Percentiles rank a stretch among this genome's conserved stretches.
Evolutionary conservation across 2,797 vertebrate species (phyloP).

Genomic region (Microctenopoma lineatum): DNA sequence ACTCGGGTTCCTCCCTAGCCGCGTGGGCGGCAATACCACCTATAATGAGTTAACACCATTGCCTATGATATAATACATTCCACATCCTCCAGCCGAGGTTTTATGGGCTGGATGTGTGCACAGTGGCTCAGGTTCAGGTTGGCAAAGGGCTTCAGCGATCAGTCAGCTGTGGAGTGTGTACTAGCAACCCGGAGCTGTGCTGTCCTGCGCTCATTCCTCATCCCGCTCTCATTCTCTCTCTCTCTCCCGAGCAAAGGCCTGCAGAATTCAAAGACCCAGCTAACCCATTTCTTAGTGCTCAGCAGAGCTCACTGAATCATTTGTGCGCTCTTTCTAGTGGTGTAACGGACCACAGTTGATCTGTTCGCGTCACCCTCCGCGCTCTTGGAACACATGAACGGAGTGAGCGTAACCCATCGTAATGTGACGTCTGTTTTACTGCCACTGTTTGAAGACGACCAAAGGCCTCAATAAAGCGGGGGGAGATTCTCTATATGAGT

Average conservation of each 20-base stretch:
- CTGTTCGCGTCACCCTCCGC: too few relatives aligned
- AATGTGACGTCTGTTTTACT: too few relatives aligned
- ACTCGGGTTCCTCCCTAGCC: conserved; percentile 44
- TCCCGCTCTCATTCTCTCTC: conserved; percentile 68
- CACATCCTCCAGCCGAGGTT: conserved; percentile 62
- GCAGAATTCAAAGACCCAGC: conserved; percentile 41
- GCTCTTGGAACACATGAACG: too few relatives aligned
- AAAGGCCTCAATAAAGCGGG: too few relatives aligned
- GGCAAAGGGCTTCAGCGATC: conserved; percentile 59
- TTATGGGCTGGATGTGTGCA: conserved; percentile 61
- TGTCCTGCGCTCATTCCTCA: conserved; percentile 57
- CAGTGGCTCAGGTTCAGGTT: conserved; percentile 66
- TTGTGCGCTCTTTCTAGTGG: conserved; percentile 2
- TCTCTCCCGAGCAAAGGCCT: conserved; percentile 31
- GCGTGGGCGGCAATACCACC: conserved; percentile 68
- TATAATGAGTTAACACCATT: conserved; percentile 65
- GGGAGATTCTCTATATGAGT: too few relatives aligned
- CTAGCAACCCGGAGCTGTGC: conserved; percentile 43
- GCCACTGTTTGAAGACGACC: too few relatives aligned
- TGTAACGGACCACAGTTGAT: too few relatives aligned
- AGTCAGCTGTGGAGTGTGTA: conserved; percentile 28
- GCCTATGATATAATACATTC: conserved; percentile 70
- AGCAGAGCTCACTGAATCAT: conserved; percentile 40
- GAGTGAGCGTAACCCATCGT: too few relatives aligned
- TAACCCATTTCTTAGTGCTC: conserved; percentile 60